Conservation (phyloP, 64 coral and sea anemone species). For the Pocillopora verrucosa region DNA sequence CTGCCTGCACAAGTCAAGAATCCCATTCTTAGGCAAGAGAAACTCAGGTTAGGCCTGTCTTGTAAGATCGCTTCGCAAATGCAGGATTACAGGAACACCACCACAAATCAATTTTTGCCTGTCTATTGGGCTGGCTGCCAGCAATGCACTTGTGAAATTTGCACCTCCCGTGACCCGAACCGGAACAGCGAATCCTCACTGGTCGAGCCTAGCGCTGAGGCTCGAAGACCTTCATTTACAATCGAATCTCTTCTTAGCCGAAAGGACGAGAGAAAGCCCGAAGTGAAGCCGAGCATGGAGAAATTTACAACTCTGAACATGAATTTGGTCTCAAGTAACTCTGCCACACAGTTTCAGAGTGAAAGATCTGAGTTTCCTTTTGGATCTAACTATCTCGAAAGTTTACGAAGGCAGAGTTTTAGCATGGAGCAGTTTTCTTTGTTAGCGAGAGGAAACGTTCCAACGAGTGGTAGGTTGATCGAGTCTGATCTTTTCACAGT, state of each 20-base stretch:
- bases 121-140: slow-evolving; percentile 9
- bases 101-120: neutral
- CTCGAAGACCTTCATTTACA: neutral
- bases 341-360: neutral
- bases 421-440: neutral
- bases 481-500: neutral
- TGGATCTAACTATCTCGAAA: neutral
- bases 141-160: slow-evolving; percentile 27
- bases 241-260: slow-evolving; percentile 11
- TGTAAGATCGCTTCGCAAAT: neutral
- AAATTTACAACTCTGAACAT: neutral
- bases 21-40: neutral
- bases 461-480: neutral
- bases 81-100: slow-evolving; percentile 3
- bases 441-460: slow-evolving; percentile 19
- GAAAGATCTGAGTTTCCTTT: neutral
- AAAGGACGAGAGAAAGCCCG: neutral
- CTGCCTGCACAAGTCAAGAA: neutral
- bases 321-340: neutral
- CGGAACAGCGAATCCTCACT: neutral
- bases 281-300: neutral
- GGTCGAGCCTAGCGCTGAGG: neutral
- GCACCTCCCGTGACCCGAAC: neutral
- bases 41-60: neutral
- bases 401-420: neutral